Base-by-base conservation (phyloP, 1,140 invertebrate genomes). In the Neodiprion pinetum region DNA sequence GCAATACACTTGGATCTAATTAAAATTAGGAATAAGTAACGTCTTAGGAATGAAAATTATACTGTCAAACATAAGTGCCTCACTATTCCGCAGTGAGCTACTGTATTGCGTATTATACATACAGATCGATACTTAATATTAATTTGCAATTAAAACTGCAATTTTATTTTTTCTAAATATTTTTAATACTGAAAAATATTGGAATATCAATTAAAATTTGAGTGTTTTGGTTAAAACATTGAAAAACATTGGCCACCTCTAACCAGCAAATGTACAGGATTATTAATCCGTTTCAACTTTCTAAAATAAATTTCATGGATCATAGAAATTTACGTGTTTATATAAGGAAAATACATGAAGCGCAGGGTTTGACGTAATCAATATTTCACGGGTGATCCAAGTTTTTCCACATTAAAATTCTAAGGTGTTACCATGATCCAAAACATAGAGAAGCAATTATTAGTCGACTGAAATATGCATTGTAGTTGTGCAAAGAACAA, bases 11-110 rank as follows among this genome's bases (percentile, higher is more conserved):
- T 40, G 28, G 28, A 40, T 40, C 12, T 69, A 69, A 69, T 21
- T 69, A 9, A 69, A 69, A 69, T 69, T 14, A 69, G n/a, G 8
- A 69, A 69, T 69, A 17, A 69, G 17, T 23, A 69, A 17, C 17
- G 7, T 69, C 67, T 69, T 47, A 69, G 14, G 17, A 69, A 69
- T 69, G 4, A 47, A 69, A 69, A 23, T 14, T 69, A 69, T 21
- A 69, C 17, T 23, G 40, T 69, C 67, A 21, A 69, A 69, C 17
- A 47, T 23, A 65, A 65, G 61, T 65, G 1, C 28, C 28, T 40
- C 0, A 5, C 28, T 40, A 40, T 40, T 40, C 28, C 53, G n/a
- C 53, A 61, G 53, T 61, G 11, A 17, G 53, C 3, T 14, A 12
- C n/a, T 61, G 53, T 12, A 40, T 40, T 40, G 53, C 11, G 53